phyloP scores from a whole-genome alignment of 2,797 vertebrate species.

The Labeo calbasu region DNA sequence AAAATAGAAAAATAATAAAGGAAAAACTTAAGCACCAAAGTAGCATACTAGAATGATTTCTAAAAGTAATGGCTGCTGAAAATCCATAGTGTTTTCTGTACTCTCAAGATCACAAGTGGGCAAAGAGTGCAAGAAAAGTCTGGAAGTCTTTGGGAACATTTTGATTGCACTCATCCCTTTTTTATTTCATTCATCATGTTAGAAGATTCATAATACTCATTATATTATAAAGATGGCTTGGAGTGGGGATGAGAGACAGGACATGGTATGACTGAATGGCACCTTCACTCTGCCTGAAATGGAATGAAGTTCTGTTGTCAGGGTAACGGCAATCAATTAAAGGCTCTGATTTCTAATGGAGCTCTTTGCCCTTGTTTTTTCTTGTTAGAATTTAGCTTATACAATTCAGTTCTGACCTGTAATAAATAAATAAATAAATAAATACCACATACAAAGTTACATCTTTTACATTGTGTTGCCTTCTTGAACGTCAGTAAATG shows the following conservation, averaged over 20 bases:
- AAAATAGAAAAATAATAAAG: no score
- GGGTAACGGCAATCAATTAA: constrained; percentile 50
- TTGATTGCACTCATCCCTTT: background rate
- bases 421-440: background rate
- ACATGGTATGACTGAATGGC: constrained; percentile 11
- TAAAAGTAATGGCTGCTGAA: no score
- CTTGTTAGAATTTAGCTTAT: constrained; percentile 16
- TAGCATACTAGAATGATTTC: no score
- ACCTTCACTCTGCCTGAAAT: constrained; percentile 4
- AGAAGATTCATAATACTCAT: background rate
- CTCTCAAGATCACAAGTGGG: background rate
- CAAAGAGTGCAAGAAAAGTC: background rate
- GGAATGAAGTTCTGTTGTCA: constrained; percentile 41
- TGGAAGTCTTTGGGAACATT: background rate
- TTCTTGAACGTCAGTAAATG: background rate
- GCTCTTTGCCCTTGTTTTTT: background rate
- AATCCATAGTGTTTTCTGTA: background rate
- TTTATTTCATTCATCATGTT: background rate
- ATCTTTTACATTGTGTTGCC: background rate
- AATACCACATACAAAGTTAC: background rate
- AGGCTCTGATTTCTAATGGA: constrained; percentile 20
- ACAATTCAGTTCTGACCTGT: background rate
- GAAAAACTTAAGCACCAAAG: no score
- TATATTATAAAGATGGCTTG: background rate
- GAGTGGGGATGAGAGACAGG: background rate